These are phyloP conservation scores for Melolontha melolontha DNA, from an alignment of 2,888 invertebrate genomes.

Conservation along the genomic window DNA sequence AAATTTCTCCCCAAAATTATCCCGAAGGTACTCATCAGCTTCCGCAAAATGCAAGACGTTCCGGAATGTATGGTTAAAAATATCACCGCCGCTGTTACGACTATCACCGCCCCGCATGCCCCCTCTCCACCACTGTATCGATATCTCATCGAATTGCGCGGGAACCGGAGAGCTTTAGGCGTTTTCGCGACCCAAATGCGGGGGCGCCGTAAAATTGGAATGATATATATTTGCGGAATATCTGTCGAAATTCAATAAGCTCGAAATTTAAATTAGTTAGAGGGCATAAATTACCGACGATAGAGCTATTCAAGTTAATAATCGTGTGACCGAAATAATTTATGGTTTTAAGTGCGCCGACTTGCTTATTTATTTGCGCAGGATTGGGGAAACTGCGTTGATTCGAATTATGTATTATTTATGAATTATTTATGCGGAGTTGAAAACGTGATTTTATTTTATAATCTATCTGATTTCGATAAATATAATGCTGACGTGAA, in stretches of 20 bases:
- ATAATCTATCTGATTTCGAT: no score
- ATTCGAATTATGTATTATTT: conserved; percentile 28
- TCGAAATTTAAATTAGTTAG: conserved; percentile 38
- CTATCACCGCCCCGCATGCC: not conserved
- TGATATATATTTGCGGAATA: conserved; percentile 39
- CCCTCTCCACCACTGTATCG: conserved; percentile 4
- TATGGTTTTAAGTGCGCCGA: conserved; percentile 32
- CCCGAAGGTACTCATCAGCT: conserved; percentile 16
- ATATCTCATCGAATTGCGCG: conserved; percentile 21
- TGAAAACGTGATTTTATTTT: no score
- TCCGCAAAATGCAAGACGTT: conserved; percentile 7
- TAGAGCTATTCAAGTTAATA: conserved; percentile 37
- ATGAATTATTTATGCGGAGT: not conserved
- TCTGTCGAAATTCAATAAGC: conserved; percentile 38
- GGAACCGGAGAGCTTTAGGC: conserved; percentile 6
- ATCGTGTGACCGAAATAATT: conserved; percentile 34
- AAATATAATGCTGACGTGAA: no score
- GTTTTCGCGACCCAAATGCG: conserved; percentile 4
- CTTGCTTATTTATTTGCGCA: conserved; percentile 19
- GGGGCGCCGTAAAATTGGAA: conserved; percentile 34
- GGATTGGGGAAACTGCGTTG: not conserved
- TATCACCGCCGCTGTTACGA: conserved; percentile 8
- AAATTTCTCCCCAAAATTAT: conserved; percentile 14
- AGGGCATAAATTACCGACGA: conserved; percentile 34
- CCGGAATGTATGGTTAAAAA: conserved; percentile 31